Evolutionary conservation across 2,888 invertebrate genomes (phyloP).

Genomic region (Boloria euphrosyne): DNA sequence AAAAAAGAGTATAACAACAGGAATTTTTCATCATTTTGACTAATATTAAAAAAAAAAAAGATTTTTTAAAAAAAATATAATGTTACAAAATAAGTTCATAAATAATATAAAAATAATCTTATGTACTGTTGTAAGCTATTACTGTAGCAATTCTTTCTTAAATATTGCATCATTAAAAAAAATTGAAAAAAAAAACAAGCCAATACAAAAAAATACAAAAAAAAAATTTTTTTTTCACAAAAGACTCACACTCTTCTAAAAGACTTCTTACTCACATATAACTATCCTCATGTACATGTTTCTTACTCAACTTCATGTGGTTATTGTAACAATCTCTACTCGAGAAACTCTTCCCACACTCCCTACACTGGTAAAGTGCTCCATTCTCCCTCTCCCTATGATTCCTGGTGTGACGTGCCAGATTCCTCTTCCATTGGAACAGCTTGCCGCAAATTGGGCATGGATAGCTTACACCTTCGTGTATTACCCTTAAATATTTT

Average conservation of each 20-base stretch:
- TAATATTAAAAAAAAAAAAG: background rate
- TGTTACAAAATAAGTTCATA: too few relatives aligned
- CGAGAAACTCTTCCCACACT: slow-evolving; percentile 67
- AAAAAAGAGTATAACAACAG: too few relatives aligned
- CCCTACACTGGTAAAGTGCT: slow-evolving; percentile 58
- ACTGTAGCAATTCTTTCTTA: too few relatives aligned
- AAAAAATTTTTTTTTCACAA: too few relatives aligned
- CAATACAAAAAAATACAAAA: background rate
- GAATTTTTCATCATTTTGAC: too few relatives aligned
- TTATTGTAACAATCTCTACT: slow-evolving; percentile 72
- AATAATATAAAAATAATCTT: too few relatives aligned
- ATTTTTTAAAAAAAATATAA: too few relatives aligned
- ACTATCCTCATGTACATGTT: slow-evolving; percentile 62
- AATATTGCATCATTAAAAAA: background rate
- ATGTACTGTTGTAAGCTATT: too few relatives aligned
- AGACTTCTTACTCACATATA: slow-evolving; percentile 67
- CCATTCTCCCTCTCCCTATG: slow-evolving; percentile 65
- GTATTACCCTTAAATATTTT: slow-evolving; percentile 60
- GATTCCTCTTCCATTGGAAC: slow-evolving; percentile 75
- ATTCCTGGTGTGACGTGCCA: slow-evolving; percentile 67
- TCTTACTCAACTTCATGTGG: slow-evolving; percentile 70
- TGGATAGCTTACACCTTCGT: slow-evolving; percentile 68
- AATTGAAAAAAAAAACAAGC: background rate
- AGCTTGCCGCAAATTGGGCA: slow-evolving; percentile 72
- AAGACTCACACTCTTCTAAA: too few relatives aligned